Evolutionary conservation across 2,797 vertebrate species (phyloP).

Genomic region (Crocodylus rhombifer): DNA sequence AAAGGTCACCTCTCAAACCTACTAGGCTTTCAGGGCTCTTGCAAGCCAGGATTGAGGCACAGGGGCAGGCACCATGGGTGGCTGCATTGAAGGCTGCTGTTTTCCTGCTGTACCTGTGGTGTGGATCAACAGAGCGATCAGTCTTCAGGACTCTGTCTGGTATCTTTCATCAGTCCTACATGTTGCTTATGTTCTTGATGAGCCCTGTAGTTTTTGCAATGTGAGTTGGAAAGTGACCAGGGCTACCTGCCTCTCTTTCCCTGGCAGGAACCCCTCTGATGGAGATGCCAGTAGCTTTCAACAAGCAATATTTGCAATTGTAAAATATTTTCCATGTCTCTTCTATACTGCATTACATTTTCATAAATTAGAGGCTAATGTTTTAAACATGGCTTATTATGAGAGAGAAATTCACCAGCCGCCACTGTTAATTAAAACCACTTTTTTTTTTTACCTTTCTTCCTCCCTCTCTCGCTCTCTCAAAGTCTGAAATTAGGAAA

Average conservation of each 20-base stretch:
- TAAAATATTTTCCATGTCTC: not conserved
- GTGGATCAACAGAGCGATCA: not conserved
- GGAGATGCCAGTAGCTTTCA: too few species aligned
- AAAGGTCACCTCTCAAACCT: not conserved
- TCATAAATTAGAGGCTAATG: not conserved
- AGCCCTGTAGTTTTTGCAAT: not conserved
- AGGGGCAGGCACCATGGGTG: not conserved
- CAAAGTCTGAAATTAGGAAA: not conserved
- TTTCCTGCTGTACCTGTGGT: too few species aligned
- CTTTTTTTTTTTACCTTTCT: fast-evolving
- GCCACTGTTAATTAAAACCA: not conserved
- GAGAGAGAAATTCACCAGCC: not conserved
- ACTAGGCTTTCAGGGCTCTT: not conserved
- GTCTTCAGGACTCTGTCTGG: not conserved
- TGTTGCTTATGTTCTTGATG: not conserved
- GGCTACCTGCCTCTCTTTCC: not conserved
- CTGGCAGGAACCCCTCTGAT: not conserved
- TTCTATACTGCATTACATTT: not conserved
- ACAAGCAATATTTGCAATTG: not conserved
- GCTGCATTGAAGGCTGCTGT: too few species aligned
- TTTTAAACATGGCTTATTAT: not conserved
- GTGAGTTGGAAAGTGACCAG: not conserved
- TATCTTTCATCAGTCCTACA: not conserved
- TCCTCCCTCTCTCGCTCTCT: not conserved
- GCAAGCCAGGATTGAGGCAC: not conserved